A percentile compares a stretch with the other conserved stretches of the same genome.
Conservation (phyloP, 2,797 vertebrate genomes). For the Halcyon badia region DNA sequence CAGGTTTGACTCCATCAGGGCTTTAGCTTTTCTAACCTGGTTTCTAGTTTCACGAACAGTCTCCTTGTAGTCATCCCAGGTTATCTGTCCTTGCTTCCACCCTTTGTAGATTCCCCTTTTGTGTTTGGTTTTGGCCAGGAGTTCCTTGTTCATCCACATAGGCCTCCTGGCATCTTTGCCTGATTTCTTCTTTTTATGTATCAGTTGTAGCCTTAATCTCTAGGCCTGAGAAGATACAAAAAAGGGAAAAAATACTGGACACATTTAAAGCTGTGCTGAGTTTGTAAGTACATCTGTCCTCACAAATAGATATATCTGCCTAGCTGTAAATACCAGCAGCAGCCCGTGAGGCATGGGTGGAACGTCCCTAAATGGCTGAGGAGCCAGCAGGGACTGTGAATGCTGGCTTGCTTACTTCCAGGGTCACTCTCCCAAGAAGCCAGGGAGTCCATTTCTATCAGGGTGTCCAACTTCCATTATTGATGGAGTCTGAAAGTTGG, state of each 20-base stretch:
- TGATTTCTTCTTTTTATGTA: no score
- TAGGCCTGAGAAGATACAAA: neutral
- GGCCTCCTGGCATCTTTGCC: no score
- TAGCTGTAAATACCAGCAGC: neutral
- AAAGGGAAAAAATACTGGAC: neutral
- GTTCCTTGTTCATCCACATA: no score
- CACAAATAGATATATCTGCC: neutral
- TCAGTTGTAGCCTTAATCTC: neutral
- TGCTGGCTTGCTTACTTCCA: neutral
- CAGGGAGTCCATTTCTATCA: neutral
- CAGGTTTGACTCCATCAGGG: no score
- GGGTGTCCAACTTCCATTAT: neutral
- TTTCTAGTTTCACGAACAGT: no score
- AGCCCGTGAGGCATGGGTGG: fast-evolving
- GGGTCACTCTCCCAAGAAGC: neutral
- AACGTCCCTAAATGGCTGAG: neutral
- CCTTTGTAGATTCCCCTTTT: no score
- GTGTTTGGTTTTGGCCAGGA: no score
- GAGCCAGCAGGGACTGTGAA: neutral
- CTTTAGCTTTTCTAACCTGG: no score
- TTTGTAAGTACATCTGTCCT: neutral
- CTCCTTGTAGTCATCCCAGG: no score
- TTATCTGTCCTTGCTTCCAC: no score
- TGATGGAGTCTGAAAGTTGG: neutral
- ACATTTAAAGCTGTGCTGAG: neutral